phyloP scores from a whole-genome alignment of 2,888 invertebrate genomes.

The Brenthis hecate region DNA sequence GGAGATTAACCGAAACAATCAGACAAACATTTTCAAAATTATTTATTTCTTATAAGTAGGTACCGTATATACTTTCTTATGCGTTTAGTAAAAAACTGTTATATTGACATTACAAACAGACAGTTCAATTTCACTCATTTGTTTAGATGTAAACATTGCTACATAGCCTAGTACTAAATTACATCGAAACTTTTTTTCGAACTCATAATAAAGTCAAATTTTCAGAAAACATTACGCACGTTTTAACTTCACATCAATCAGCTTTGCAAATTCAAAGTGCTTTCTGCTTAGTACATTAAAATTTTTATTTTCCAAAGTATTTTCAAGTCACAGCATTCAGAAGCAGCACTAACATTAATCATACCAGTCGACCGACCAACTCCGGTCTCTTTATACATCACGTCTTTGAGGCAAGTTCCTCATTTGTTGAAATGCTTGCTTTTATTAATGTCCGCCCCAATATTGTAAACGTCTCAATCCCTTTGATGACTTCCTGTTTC shows the following conservation, averaged over 20 bases:
- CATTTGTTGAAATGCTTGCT: conserved; percentile 68
- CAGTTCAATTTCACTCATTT: no score
- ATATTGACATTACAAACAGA: no score
- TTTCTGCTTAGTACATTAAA: conserved; percentile 57
- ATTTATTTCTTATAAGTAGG: no score
- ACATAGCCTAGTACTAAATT: no score
- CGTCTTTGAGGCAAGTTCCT: conserved; percentile 64
- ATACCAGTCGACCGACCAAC: conserved; percentile 56
- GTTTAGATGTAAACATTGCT: no score
- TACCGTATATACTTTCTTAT: no score
- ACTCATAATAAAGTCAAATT: background rate
- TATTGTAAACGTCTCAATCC: conserved; percentile 74
- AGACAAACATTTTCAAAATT: no score
- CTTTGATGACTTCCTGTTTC: conserved; percentile 69
- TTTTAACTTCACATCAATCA: conserved; percentile 50
- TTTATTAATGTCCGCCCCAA: conserved; percentile 67
- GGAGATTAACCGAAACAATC: no score
- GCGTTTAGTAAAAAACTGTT: no score
- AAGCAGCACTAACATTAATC: conserved; percentile 66
- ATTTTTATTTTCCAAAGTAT: conserved; percentile 52
- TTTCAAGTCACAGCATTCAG: conserved; percentile 46
- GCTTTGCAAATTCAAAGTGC: conserved; percentile 46
- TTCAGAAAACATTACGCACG: conserved; percentile 12
- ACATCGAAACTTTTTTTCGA: no score
- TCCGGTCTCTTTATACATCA: conserved; percentile 60